Conservation (phyloP, 2,888 invertebrate species). For the Idaea straminata region DNA sequence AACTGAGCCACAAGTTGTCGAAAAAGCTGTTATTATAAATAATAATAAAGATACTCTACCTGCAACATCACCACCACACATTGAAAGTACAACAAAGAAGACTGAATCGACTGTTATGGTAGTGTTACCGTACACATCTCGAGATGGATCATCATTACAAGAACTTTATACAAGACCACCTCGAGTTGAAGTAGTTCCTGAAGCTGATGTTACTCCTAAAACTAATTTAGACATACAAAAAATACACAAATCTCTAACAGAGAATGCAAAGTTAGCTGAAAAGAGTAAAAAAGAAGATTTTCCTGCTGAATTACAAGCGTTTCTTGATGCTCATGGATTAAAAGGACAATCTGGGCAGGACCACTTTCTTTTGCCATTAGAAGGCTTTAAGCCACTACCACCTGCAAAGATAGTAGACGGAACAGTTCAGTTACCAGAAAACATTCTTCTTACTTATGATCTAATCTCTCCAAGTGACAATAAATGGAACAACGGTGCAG, state of each 20-base stretch:
- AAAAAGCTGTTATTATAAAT: conserved; percentile 32
- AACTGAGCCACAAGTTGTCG: conserved; percentile 29
- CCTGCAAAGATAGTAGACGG: conserved; percentile 63
- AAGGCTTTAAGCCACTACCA: conserved; percentile 71
- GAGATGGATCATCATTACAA: conserved; percentile 78
- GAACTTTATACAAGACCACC: conserved; percentile 85
- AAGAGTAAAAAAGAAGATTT: conserved; percentile 48
- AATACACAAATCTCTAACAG: conserved; percentile 43
- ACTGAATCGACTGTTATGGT: conserved; percentile 79
- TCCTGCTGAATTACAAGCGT: conserved; percentile 63
- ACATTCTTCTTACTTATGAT: conserved; percentile 66
- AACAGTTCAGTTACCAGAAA: conserved; percentile 66
- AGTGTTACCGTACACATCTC: conserved; percentile 83
- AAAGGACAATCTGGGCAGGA: conserved; percentile 62
- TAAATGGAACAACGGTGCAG: conserved; percentile 35
- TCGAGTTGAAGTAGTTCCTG: conserved; percentile 78
- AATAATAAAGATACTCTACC: conserved; percentile 31
- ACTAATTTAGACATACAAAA: conserved; percentile 34
- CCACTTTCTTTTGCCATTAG: conserved; percentile 64
- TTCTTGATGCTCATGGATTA: conserved; percentile 65
- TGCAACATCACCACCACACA: conserved; percentile 29
- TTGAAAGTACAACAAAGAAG: conserved; percentile 55
- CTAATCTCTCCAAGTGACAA: conserved; percentile 54
- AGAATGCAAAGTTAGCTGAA: conserved; percentile 43
- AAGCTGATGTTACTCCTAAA: conserved; percentile 50